Conservation (phyloP, 2,113 vertebrate genomes). For the Coturnix japonica region DNA sequence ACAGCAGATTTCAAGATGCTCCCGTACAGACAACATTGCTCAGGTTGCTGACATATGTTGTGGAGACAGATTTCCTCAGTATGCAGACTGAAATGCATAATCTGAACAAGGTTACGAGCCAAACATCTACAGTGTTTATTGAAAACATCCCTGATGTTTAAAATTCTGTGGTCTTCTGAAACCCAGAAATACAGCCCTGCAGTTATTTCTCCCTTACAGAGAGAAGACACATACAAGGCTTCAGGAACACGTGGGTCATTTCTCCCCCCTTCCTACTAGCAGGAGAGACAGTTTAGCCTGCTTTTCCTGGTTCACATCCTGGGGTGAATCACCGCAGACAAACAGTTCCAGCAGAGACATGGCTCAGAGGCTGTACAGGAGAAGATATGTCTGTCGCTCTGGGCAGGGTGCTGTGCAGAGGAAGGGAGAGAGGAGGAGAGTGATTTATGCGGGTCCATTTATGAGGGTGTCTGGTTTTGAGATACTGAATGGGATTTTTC, state of each 20-base stretch:
- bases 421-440: neutral
- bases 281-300: slow-evolving; percentile 45
- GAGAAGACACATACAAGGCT: slow-evolving; percentile 53
- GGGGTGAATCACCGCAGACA: slow-evolving; percentile 54
- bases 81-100: slow-evolving; percentile 68
- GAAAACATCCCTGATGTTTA: slow-evolving; percentile 76
- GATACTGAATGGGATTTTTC: slow-evolving; percentile 17
- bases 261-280: neutral
- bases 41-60: slow-evolving; percentile 72
- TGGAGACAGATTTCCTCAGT: slow-evolving; percentile 71
- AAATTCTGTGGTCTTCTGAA: slow-evolving; percentile 64
- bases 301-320: slow-evolving; percentile 68
- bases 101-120: slow-evolving; percentile 58
- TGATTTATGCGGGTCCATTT: slow-evolving; percentile 39
- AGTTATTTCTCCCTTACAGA: slow-evolving; percentile 70
- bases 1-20: neutral
- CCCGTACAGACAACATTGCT: neutral
- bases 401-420: neutral
- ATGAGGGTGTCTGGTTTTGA: slow-evolving; percentile 18
- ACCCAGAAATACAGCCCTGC: slow-evolving; percentile 35
- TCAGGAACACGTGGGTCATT: slow-evolving; percentile 28
- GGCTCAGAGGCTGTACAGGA: neutral
- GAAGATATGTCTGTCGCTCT: neutral
- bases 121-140: slow-evolving; percentile 74
- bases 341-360: slow-evolving; percentile 17